Evolutionary conservation across 2,113 vertebrate species (phyloP), one percentile per base, ranked within the genome.

Genomic region (Himantopus leucocephalus): DNA sequence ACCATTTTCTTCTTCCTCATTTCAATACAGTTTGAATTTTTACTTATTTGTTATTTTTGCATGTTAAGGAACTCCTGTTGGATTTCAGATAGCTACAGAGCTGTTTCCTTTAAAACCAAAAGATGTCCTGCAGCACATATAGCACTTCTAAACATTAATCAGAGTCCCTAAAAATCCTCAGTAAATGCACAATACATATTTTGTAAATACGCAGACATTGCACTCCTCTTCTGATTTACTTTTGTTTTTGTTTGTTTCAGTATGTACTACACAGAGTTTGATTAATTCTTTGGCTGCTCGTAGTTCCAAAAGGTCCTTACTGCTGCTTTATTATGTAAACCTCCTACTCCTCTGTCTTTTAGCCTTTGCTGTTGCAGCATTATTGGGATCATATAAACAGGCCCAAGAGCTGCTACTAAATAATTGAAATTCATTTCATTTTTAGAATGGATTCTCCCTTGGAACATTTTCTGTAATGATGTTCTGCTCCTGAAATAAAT

Each of bases 401-500:
- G 58, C 73, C 52, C 37, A 13, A 94, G 66, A 93, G 71, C 45
- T 84, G 47, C 64, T 74, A 50, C 76, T 95, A 92, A 96, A 92
- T 94, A 94, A 94, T 6, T 96, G 72, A 94, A 94, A 81, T 95
- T 75, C 15, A 72, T 55, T 96, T 81, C 32, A 94, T 70, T 91
- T 88, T 94, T 90, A 90, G 85, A 97, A 94, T 73, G 77, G 70
- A 90, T 27, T 78, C 43, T 55, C 89, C 67, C 66, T 81, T 72
- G 72, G 48, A 95, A 95, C 21, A 48, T 92, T 92, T 67, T 35
- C 62, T 56, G 10, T 55, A 89, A 78, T 72, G 60, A 82, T 59
- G 30, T 78, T 80, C 62, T 64, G 52, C 13, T 95, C 71, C 80
- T 14, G 2, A 89, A 95, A 90, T 92, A 96, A 45, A 72, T 50